A percentile compares a stretch with the other conserved stretches of the same genome.
Conservation (phyloP, 64 coral and sea anemone species). For the Porites australiensis region DNA sequence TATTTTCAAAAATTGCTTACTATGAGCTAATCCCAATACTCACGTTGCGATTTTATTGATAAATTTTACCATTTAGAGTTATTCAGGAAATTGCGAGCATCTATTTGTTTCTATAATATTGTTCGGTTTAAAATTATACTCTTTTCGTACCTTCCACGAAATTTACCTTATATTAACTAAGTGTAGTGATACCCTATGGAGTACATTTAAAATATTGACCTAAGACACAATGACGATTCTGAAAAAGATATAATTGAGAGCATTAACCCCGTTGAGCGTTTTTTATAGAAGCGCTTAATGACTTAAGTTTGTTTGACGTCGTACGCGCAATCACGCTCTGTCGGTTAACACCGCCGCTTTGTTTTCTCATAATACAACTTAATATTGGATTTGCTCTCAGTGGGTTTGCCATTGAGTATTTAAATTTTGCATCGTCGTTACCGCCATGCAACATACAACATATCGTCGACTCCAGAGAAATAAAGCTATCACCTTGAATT, state of each 20-base stretch:
- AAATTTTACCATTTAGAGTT: too few species aligned
- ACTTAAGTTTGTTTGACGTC: background rate
- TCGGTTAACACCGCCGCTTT: background rate
- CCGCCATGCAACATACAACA: background rate
- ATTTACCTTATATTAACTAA: too few species aligned
- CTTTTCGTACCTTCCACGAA: too few species aligned
- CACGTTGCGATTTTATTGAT: too few species aligned
- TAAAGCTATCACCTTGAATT: background rate
- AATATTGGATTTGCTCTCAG: background rate
- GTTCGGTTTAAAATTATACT: too few species aligned
- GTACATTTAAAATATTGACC: background rate
- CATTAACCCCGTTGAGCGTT: background rate
- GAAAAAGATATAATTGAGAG: background rate
- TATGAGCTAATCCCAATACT: too few species aligned
- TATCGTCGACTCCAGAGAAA: background rate
- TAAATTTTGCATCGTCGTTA: background rate
- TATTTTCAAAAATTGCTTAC: too few species aligned
- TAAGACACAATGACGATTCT: background rate
- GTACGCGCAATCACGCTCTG: background rate
- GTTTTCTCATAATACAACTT: background rate
- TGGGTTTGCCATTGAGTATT: background rate
- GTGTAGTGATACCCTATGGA: too few species aligned
- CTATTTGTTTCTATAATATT: too few species aligned
- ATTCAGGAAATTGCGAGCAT: too few species aligned
- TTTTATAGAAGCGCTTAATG: background rate